These are phyloP conservation scores for Macaria liturata DNA, from an alignment of 2,888 invertebrate genomes.

Conservation along the genomic window DNA sequence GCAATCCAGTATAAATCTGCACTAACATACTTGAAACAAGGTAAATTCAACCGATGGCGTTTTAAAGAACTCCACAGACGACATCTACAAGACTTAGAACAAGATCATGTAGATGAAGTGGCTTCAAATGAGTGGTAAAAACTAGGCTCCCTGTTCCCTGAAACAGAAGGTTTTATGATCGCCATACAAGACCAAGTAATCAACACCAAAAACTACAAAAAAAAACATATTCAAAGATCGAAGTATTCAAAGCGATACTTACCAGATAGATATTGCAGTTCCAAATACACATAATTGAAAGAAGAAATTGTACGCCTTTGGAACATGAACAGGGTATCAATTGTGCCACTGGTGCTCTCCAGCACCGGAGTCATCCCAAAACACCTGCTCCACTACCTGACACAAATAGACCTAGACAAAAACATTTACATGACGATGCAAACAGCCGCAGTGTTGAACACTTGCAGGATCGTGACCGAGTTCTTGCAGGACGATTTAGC, in stretches of 20 bases:
- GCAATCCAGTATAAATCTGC: neutral
- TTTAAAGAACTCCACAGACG: neutral
- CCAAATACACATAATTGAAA: too few relatives aligned
- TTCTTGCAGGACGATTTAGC: neutral
- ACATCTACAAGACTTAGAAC: neutral
- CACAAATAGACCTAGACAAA: neutral
- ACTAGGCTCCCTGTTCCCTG: too few relatives aligned
- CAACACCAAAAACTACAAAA: too few relatives aligned
- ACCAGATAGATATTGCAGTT: too few relatives aligned
- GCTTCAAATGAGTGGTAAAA: neutral
- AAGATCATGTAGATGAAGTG: neutral
- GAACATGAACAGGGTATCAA: too few relatives aligned
- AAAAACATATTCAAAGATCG: too few relatives aligned
- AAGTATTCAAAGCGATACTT: too few relatives aligned
- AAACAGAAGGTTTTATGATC: neutral
- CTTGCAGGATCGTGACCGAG: neutral
- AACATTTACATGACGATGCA: neutral
- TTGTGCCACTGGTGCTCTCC: too few relatives aligned
- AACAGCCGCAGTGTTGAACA: neutral
- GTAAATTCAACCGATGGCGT: neutral
- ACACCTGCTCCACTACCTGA: neutral
- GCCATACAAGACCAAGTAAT: too few relatives aligned
- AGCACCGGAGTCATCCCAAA: neutral
- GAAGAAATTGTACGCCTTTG: too few relatives aligned
- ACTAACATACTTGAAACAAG: neutral